These are phyloP conservation scores for Poicephalus gulielmi DNA, from an alignment of 2,113 vertebrate genomes.

Conservation along the genomic window DNA sequence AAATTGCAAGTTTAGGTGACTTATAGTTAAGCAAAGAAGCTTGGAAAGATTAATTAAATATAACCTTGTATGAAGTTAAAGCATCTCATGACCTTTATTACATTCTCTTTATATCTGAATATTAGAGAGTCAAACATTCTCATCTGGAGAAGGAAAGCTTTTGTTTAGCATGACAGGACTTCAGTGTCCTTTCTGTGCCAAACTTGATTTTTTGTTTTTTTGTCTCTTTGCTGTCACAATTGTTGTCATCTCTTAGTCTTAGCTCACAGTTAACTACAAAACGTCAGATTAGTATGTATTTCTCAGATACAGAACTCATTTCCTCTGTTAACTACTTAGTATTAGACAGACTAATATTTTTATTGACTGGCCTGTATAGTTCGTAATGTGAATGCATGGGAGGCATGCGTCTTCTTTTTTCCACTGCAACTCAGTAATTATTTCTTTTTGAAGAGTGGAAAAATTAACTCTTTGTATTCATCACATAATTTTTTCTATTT, in stretches of 20 bases:
- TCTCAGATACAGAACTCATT: neutral
- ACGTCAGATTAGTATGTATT: neutral
- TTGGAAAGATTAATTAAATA: neutral
- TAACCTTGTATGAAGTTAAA: neutral
- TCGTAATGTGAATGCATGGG: neutral
- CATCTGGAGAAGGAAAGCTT: neutral
- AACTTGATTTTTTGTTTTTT: neutral
- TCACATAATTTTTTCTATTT: neutral
- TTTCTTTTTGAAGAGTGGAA: neutral
- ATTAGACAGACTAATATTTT: neutral
- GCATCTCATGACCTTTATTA: neutral
- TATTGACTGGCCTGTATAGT: neutral
- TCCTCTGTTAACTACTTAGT: neutral
- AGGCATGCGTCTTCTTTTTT: accelerated
- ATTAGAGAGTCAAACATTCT: neutral
- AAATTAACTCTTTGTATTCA: neutral
- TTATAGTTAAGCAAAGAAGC: neutral
- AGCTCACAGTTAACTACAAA: neutral
- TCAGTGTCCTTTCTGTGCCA: neutral
- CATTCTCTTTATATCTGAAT: neutral
- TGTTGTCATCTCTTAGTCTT: neutral
- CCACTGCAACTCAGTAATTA: neutral
- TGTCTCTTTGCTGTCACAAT: neutral
- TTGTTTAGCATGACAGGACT: neutral
- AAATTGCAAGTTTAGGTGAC: neutral